Evolutionary conservation across 2,113 vertebrate genomes (phyloP).

Genomic region (Perca flavescens): DNA sequence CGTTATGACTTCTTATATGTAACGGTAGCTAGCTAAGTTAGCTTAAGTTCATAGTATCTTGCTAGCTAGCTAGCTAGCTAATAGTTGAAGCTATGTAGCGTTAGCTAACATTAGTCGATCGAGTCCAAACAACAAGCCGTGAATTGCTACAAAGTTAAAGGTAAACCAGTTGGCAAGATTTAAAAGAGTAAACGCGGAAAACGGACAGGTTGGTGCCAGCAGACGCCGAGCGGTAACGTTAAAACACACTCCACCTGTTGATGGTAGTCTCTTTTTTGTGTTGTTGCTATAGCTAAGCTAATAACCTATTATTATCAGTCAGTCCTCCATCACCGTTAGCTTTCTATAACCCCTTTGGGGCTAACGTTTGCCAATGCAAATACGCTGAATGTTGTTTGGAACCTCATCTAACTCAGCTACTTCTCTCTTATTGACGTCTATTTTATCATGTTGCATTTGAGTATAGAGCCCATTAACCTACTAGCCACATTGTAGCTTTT

Average conservation of each 20-base stretch:
- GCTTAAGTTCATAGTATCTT: conserved; percentile 27
- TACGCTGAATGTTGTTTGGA: not conserved
- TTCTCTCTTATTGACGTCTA: rapidly evolving
- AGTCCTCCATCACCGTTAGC: not conserved
- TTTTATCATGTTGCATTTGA: not conserved
- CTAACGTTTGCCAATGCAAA: not conserved
- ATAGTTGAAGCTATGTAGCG: not conserved
- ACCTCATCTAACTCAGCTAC: not conserved
- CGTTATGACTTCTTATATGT: not conserved
- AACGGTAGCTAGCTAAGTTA: conserved; percentile 27
- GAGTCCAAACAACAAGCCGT: not conserved
- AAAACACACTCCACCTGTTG: conserved; percentile 49
- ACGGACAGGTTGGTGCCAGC: not conserved
- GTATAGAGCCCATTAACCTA: too few relatives aligned
- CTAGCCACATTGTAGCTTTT: not conserved
- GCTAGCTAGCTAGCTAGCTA: not conserved
- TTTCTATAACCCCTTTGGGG: not conserved
- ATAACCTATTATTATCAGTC: not conserved
- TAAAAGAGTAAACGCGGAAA: not conserved
- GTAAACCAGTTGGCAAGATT: not conserved
- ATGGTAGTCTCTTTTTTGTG: conserved; percentile 7
- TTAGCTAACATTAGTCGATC: conserved; percentile 38
- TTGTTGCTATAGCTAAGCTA: conserved; percentile 11
- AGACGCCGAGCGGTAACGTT: not conserved
- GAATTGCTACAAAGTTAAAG: not conserved